A percentile compares a stretch with the other conserved stretches of the same genome.
Conservation (phyloP, 2,888 invertebrate species). For the Rhogogaster chlorosoma region DNA sequence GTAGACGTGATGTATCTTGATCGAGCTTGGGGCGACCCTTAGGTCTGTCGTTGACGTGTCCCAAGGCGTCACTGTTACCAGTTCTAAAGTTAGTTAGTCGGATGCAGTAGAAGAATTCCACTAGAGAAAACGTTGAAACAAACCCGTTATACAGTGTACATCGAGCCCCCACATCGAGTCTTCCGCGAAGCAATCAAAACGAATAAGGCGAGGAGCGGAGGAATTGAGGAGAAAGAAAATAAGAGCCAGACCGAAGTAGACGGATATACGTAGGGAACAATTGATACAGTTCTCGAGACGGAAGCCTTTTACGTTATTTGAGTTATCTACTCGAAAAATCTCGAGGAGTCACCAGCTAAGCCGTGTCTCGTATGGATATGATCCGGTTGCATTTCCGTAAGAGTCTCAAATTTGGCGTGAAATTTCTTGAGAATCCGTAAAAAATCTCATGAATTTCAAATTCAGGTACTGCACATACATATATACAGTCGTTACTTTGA, state of each 20-base stretch:
- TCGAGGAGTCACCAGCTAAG: neutral
- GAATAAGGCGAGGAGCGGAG: neutral
- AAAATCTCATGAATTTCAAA: constrained; percentile 47
- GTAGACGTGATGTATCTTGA: constrained; percentile 51
- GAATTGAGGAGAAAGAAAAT: neutral
- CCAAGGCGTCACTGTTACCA: constrained; percentile 32
- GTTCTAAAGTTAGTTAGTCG: constrained; percentile 30
- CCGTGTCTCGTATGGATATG: neutral
- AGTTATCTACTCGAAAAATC: constrained; percentile 41
- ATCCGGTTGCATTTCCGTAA: constrained; percentile 18
- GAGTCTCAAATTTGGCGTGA: constrained; percentile 12
- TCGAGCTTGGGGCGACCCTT: constrained; percentile 32
- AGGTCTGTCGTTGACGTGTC: constrained; percentile 30
- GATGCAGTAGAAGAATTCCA: constrained; percentile 30
- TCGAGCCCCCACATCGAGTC: neutral
- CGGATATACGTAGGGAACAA: neutral
- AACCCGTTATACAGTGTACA: constrained; percentile 15
- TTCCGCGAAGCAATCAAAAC: constrained; percentile 17
- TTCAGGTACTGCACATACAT: neutral
- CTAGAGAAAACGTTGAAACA: constrained; percentile 29
- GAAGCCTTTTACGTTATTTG: constrained; percentile 36
- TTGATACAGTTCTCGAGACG: constrained; percentile 39
- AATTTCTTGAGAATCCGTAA: constrained; percentile 1
- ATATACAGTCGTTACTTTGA: constrained; percentile 39
- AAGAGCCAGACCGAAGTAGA: neutral